Evolutionary conservation across 2,888 invertebrate genomes (phyloP).

Genomic region (Ceramica pisi): DNA sequence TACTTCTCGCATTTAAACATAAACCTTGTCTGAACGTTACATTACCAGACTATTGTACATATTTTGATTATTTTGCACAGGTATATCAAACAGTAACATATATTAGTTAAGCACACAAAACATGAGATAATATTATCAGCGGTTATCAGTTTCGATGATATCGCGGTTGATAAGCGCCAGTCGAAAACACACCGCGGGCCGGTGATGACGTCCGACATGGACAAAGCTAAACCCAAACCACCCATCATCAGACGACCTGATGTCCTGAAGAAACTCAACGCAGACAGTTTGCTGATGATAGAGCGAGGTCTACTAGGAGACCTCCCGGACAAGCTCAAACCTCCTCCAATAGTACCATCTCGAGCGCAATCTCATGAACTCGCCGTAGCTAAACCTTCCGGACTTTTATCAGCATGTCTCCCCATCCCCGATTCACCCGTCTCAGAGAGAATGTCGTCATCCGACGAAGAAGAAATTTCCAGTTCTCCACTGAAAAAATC

Average conservation of each 20-base stretch:
- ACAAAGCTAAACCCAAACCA: conserved; percentile 79
- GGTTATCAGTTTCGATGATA: conserved; percentile 83
- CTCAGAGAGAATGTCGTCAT: conserved; percentile 72
- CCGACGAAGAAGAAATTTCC: conserved; percentile 75
- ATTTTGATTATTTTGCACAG: conserved; percentile 49
- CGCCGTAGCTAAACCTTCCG: conserved; percentile 86
- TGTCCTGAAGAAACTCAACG: conserved; percentile 84
- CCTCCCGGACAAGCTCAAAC: conserved; percentile 83
- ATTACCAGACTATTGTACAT: conserved; percentile 21
- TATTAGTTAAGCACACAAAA: conserved; percentile 54
- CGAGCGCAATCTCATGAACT: conserved; percentile 80
- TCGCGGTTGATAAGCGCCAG: conserved; percentile 77
- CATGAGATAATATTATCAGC: conserved; percentile 76
- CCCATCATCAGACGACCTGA: conserved; percentile 78
- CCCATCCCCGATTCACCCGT: conserved; percentile 80
- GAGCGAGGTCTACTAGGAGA: conserved; percentile 86
- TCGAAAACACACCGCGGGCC: conserved; percentile 77
- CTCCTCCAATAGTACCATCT: conserved; percentile 76
- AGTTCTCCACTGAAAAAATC: conserved; percentile 83
- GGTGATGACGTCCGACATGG: conserved; percentile 85
- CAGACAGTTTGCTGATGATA: conserved; percentile 83
- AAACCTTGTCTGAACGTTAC: conserved; percentile 8
- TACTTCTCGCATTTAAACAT: conserved; percentile 1
- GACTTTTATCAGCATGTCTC: conserved; percentile 83
- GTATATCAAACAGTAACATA: conserved; percentile 45